Conservation (phyloP, 2,113 vertebrate species). For the Nycticryphes semicollaris region DNA sequence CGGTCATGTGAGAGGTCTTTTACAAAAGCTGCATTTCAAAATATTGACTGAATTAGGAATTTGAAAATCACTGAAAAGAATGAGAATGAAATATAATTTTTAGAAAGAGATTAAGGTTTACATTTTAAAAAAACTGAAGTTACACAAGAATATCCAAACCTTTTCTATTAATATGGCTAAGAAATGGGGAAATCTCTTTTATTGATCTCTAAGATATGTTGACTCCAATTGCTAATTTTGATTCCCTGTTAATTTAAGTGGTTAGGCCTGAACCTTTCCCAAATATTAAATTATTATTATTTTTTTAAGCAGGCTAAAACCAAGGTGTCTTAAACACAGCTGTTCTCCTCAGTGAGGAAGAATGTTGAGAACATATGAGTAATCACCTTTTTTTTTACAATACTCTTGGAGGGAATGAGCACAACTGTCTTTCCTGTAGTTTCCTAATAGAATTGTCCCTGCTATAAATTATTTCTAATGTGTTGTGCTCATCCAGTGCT, state of each 20-base stretch:
- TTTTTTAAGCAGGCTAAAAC: too few species aligned
- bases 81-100: background rate
- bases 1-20: background rate
- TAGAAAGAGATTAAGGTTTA: background rate
- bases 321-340: background rate
- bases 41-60: background rate
- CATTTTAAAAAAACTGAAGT: background rate
- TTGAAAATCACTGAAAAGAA: background rate
- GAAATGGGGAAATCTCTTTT: background rate
- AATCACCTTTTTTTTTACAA: background rate
- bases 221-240: background rate
- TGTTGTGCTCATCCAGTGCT: background rate
- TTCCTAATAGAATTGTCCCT: background rate
- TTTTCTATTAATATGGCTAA: background rate
- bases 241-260: background rate
- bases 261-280: background rate
- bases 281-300: too few species aligned
- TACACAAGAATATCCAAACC: background rate
- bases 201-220: background rate
- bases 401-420: background rate
- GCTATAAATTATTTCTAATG: background rate
- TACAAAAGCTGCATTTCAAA: background rate
- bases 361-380: background rate
- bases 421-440: background rate
- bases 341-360: background rate